A percentile compares a stretch with the other conserved stretches of the same genome.
phyloP scores from a whole-genome alignment of 2,113 vertebrate species.

The Corapipo altera region DNA sequence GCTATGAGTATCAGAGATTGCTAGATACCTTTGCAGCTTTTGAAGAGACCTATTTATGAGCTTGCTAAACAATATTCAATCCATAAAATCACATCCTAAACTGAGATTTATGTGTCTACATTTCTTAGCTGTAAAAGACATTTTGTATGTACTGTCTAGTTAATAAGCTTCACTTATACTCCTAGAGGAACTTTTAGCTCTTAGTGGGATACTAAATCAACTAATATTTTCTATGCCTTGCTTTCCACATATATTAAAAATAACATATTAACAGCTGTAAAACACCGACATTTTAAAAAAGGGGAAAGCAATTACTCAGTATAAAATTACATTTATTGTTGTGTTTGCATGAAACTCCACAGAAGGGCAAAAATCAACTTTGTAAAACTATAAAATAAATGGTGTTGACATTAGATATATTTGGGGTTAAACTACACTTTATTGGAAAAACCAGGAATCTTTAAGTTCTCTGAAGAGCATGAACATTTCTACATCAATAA shows the following conservation, averaged over 20 bases:
- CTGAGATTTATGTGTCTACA: neutral
- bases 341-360: neutral
- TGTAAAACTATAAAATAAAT: neutral
- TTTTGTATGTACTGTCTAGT: neutral
- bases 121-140: neutral
- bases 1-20: neutral
- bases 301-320: neutral
- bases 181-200: neutral
- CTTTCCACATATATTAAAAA: neutral
- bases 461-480: neutral
- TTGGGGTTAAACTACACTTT: neutral
- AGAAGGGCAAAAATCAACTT: neutral
- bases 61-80: neutral
- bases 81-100: neutral
- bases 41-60: neutral
- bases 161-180: neutral
- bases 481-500: rapidly evolving
- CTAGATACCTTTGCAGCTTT: neutral
- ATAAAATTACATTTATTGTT: neutral
- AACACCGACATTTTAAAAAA: neutral
- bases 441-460: neutral
- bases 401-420: neutral
- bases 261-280: neutral
- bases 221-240: neutral
- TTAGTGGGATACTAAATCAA: neutral